These are phyloP conservation scores for Meloidogyne hapla DNA, from an alignment of 1,140 invertebrate genomes.

Conservation along the genomic window DNA sequence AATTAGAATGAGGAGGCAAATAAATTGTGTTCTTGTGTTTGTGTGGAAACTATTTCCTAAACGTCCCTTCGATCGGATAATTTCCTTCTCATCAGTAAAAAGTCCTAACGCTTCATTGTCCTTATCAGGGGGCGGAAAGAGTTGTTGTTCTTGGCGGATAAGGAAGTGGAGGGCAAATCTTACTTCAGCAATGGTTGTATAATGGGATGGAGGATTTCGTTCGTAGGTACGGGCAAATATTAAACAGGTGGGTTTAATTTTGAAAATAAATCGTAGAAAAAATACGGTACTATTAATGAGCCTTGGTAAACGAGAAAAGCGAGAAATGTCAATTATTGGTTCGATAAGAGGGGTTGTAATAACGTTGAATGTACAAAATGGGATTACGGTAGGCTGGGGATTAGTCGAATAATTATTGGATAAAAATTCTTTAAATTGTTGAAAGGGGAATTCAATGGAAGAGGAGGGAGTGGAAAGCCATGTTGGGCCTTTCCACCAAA, in stretches of 20 bases:
- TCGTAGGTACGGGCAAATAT: too few species aligned
- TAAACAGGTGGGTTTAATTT: not conserved
- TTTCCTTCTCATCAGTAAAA: not conserved
- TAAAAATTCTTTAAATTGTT: not conserved
- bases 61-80: not conserved
- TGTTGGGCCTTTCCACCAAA: not conserved
- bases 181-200: not conserved
- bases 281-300: not conserved
- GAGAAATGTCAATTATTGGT: not conserved
- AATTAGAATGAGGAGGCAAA: not conserved
- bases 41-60: not conserved
- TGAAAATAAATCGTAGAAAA: not conserved
- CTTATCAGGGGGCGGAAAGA: not conserved
- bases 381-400: not conserved
- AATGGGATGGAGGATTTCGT: too few species aligned
- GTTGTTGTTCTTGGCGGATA: not conserved
- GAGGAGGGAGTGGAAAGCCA: too few species aligned
- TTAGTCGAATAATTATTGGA: not conserved
- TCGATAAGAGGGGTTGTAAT: not conserved
- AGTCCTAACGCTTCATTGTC: constrained; percentile 3
- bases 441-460: too few species aligned
- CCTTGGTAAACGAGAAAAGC: not conserved
- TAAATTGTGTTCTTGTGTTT: not conserved
- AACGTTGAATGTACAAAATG: not conserved
- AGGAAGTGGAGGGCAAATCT: not conserved